Evolutionary conservation across 1,140 invertebrate species (phyloP), one percentile per base, ranked within the genome.

Genomic region (Drosophila triauraria): DNA sequence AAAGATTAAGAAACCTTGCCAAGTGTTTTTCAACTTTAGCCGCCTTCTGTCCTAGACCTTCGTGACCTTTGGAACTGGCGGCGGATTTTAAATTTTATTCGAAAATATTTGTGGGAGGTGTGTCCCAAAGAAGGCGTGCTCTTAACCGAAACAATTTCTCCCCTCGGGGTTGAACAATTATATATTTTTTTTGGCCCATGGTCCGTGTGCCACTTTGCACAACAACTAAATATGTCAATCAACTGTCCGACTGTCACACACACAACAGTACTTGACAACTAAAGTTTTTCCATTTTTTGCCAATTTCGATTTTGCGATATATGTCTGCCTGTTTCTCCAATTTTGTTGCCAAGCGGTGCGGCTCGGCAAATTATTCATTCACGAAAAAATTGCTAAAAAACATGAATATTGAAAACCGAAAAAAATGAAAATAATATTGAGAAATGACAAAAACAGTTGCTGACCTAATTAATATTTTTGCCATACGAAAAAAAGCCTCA

Each of bases 181-280:
- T 65, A 25, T 13, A 13, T 20, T 35, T 50, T 64, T 62, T 63
- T 62, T 57, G 35, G 69, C 53, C 70, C 71, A 54, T 61, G 23
- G 54, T 68, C 43, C 47, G 44, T 67, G 84, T 88, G 85, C 84
- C 84, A 87, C 85, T 87, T 86, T 77, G 77, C 82, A 75, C 64
- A 75, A 75, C 80, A 88, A 88, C 84, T 88, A 80, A 82, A 88
- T 84, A 84, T 88, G 84, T 78, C 84, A 88, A 88, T 88, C 84
- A 88, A 59, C 72, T 80, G 80, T 75, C 83, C 65, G 62, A 65
- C 83, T 80, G 82, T 81, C 82, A 69, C 63, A 32, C 48, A 53
- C 47, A 27, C 47, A 32, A 81, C 63, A 78, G 78, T 75, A 80
- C 81, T 84, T 67, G 77, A 84, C 69, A 70, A 65, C 81, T 56